These are phyloP conservation scores for Brachionus asplanchnoidis DNA, from an alignment of 1,140 invertebrate genomes.

Conservation along the genomic window DNA sequence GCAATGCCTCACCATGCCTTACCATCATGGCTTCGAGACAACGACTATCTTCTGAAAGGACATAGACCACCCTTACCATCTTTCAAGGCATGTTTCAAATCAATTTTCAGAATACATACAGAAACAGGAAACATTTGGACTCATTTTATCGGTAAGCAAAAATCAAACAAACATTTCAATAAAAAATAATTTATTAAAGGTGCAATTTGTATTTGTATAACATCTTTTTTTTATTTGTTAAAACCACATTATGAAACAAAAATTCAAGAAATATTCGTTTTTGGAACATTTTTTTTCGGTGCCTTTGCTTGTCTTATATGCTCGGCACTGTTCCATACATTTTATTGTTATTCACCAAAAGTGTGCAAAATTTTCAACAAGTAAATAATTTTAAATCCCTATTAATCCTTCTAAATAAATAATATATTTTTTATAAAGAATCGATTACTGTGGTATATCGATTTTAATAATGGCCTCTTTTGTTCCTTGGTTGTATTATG, in stretches of 20 bases:
- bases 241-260: conserved; percentile 64
- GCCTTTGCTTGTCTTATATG: conserved; percentile 93
- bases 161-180: conserved; percentile 53
- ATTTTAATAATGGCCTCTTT: conserved; percentile 96
- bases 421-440: conserved; percentile 58
- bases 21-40: conserved; percentile 94
- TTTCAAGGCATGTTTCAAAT: conserved; percentile 90
- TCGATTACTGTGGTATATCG: conserved; percentile 98
- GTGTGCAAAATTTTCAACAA: conserved; percentile 96
- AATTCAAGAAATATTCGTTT: conserved; percentile 70
- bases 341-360: conserved; percentile 90
- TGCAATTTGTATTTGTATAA: conserved; percentile 75
- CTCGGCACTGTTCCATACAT: conserved; percentile 94
- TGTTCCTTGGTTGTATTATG: conserved; percentile 98
- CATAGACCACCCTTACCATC: conserved; percentile 91
- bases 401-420: background rate
- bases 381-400: conserved; percentile 57
- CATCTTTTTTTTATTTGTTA: conserved; percentile 46
- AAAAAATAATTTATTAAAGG: conserved; percentile 66
- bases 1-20: conserved; percentile 59
- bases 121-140: conserved; percentile 98
- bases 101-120: conserved; percentile 81
- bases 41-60: conserved; percentile 89
- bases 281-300: conserved; percentile 80
- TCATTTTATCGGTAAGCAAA: conserved; percentile 69